A percentile compares a stretch with the other conserved stretches of the same genome.
Conservation (phyloP, 2,113 vertebrate genomes). For the Stigmatopora argus region DNA sequence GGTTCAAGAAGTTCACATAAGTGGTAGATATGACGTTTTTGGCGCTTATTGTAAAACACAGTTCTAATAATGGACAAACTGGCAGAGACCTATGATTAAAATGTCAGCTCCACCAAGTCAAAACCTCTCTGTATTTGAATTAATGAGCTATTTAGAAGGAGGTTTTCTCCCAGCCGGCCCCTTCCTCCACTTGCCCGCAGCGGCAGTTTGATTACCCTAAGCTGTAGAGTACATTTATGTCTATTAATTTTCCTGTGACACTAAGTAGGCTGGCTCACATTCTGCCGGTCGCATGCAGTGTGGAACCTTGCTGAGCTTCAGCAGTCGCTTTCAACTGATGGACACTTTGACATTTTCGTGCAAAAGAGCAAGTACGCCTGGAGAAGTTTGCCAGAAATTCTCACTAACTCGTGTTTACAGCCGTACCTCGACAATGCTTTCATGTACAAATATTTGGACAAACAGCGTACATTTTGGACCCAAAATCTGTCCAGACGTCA, state of each 20-base stretch:
- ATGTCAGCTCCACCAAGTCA: slow-evolving; percentile 46
- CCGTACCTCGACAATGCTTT: too few relatives aligned
- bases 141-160: slow-evolving; percentile 66
- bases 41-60: slow-evolving; percentile 24
- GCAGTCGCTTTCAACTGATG: slow-evolving; percentile 19
- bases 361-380: slow-evolving; percentile 2
- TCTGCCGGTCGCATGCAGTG: slow-evolving; percentile 21
- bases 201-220: slow-evolving; percentile 56
- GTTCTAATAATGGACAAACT: slow-evolving; percentile 46
- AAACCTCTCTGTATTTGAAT: slow-evolving; percentile 56
- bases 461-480: too few relatives aligned
- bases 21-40: background rate
- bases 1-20: too few relatives aligned
- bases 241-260: slow-evolving; percentile 61
- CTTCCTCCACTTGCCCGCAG: slow-evolving; percentile 19
- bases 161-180: slow-evolving; percentile 33
- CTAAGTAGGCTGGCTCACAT: slow-evolving; percentile 55
- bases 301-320: background rate
- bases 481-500: too few relatives aligned
- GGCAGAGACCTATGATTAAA: slow-evolving; percentile 54
- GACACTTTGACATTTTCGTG: slow-evolving; percentile 16
- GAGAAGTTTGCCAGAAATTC: slow-evolving; percentile 22
- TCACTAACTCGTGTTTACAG: background rate
- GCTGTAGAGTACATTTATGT: slow-evolving; percentile 54
- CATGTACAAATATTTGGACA: too few relatives aligned